Evolutionary conservation across 2,113 vertebrate genomes (phyloP).

Genomic region (Sorex fumeus): DNA sequence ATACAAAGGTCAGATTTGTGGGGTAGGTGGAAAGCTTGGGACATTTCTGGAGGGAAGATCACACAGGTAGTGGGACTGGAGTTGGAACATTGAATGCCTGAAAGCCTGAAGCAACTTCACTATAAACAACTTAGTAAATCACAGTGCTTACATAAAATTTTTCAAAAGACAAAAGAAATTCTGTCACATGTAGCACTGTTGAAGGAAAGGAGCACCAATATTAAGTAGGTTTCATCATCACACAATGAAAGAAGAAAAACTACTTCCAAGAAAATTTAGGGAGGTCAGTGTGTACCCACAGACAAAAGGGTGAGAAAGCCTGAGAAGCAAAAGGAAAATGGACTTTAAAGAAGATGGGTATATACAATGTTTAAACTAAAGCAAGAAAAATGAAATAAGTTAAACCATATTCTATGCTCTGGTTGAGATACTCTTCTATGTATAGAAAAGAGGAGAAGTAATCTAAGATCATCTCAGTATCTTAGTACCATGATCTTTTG

Average conservation of each 20-base stretch:
- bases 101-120: no score
- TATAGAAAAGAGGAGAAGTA: background rate
- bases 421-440: background rate
- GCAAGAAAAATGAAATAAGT: conserved; percentile 5
- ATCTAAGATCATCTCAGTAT: background rate
- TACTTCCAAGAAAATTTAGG: background rate
- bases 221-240: background rate
- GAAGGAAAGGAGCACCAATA: background rate
- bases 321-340: background rate
- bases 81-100: no score
- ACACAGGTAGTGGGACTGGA: no score
- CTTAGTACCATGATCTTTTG: conserved; percentile 1
- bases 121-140: no score
- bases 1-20: no score
- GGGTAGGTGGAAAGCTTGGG: no score
- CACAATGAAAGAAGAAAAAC: background rate
- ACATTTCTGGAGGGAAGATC: no score
- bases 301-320: background rate
- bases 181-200: background rate
- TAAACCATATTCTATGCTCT: background rate
- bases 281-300: background rate
- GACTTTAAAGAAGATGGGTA: background rate
- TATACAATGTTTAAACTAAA: background rate
- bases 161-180: background rate
- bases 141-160: no score